Evolutionary conservation across 2,113 vertebrate species (phyloP).

Genomic region (Serilophus lunatus): DNA sequence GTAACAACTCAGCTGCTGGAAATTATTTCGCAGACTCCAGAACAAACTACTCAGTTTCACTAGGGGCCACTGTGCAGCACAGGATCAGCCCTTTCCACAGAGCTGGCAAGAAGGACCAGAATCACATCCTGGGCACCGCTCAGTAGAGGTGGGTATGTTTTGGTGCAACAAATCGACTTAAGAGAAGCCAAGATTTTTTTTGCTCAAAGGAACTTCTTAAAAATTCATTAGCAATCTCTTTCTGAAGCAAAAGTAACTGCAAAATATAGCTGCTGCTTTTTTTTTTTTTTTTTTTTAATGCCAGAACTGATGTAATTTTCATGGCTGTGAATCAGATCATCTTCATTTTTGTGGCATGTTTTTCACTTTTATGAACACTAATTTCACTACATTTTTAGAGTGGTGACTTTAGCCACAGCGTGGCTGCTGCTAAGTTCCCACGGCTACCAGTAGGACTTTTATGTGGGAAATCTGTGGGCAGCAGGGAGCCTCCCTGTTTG

Average conservation of each 20-base stretch:
- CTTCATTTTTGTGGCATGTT: conserved; percentile 58
- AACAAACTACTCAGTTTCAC: conserved; percentile 23
- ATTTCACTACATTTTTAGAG: conserved; percentile 58
- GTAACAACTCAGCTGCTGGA: conserved; percentile 31
- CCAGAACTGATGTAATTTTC: conserved; percentile 34
- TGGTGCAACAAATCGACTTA: background rate
- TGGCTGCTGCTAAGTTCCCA: conserved; percentile 62
- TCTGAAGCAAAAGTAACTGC: background rate
- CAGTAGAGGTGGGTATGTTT: background rate
- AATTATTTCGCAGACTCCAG: background rate
- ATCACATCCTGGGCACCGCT: background rate
- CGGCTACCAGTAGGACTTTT: conserved; percentile 68
- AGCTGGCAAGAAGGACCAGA: background rate
- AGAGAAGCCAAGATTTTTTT: background rate
- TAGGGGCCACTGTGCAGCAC: conserved; percentile 56
- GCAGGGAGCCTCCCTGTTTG: conserved; percentile 67
- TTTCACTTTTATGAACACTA: conserved; percentile 61
- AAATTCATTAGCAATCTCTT: background rate
- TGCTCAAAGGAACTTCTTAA: background rate
- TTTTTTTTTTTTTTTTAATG: background rate
- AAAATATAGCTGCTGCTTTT: background rate
- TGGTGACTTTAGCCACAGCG: conserved; percentile 54
- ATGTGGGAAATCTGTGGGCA: conserved; percentile 70
- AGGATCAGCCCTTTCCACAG: background rate
- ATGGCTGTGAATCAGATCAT: conserved; percentile 51